A percentile compares a stretch with the other conserved stretches of the same genome.
phyloP scores from a whole-genome alignment of 2,113 vertebrate species.

The chimpanzee (Pan troglodytes) region NHGRI_mPanTro3-v2.1_pri NC_072401.2:108926501-108927000 shows the following conservation, averaged over 20 bases:
- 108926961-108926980: conserved; percentile 64
- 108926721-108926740: conserved; percentile 45
- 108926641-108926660: neutral
- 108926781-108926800: conserved; percentile 9
- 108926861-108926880: conserved; percentile 51
- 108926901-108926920: conserved; percentile 49
- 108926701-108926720: conserved; percentile 45
- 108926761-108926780: conserved; percentile 41
- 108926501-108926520: neutral
- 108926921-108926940: conserved; percentile 64
- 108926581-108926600: neutral
- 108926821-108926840: conserved; percentile 3
- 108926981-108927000: conserved; percentile 61
- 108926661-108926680: conserved; percentile 45
- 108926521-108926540: conserved; percentile 46
- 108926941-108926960: conserved; percentile 5
- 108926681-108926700: neutral
- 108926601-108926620: conserved; percentile 4
- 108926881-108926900: conserved; percentile 24
- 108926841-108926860: conserved; percentile 34
- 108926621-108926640: neutral
- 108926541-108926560: conserved; percentile 37
- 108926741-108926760: neutral
- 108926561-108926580: conserved; percentile 10
- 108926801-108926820: conserved; percentile 61